Conservation (phyloP, 2,113 vertebrate genomes). For the Lathamus discolor region DNA sequence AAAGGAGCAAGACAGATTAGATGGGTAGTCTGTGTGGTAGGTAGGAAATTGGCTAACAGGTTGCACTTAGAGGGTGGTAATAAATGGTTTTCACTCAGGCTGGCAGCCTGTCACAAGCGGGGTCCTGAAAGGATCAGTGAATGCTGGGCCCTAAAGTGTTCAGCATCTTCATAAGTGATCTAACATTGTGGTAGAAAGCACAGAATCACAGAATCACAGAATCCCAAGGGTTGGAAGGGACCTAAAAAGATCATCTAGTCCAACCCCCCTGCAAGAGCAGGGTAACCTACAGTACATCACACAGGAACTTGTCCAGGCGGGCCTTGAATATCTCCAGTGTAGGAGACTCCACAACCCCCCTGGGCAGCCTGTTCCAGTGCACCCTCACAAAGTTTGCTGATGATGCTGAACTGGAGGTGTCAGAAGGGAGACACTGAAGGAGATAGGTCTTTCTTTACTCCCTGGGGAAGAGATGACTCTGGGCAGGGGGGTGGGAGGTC, state of each 20-base stretch:
- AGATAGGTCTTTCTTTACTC: not conserved
- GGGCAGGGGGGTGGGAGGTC: accelerated
- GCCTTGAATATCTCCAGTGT: too few species aligned
- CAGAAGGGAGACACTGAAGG: not conserved
- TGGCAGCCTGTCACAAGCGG: not conserved
- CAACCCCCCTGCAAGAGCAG: too few species aligned
- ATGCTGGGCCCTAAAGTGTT: not conserved
- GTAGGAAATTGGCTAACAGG: not conserved
- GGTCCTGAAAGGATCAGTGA: not conserved
- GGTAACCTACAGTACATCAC: too few species aligned
- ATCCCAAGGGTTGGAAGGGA: too few species aligned
- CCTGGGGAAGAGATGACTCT: accelerated
- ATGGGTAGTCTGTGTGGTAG: not conserved
- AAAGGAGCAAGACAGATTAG: not conserved
- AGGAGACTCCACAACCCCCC: too few species aligned
- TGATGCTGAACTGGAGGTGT: not conserved
- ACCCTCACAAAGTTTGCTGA: not conserved
- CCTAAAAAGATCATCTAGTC: too few species aligned
- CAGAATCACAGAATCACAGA: too few species aligned
- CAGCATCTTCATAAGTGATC: not conserved
- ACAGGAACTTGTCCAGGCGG: too few species aligned
- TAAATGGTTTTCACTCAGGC: not conserved
- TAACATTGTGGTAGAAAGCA: not conserved
- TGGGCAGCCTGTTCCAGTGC: too few species aligned
- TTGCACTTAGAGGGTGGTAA: not conserved